These are phyloP conservation scores for Metacarcinus magister DNA, from an alignment of 2,888 invertebrate genomes.

Conservation along the genomic window DNA sequence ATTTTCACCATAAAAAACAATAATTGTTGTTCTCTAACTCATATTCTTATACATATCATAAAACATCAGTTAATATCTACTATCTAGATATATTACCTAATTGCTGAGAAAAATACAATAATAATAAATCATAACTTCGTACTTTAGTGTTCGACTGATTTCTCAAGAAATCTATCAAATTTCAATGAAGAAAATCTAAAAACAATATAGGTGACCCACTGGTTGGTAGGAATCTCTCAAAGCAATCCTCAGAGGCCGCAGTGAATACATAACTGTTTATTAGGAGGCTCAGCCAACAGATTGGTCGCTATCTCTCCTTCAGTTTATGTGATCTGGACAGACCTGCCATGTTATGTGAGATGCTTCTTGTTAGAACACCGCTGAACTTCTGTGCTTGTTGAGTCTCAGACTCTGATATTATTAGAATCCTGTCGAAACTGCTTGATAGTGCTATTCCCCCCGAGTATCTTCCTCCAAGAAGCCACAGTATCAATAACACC, in stretches of 20 bases:
- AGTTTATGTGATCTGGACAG: not conserved
- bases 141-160: not conserved
- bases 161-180: not conserved
- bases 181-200: not conserved
- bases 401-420: not conserved
- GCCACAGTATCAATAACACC: not conserved
- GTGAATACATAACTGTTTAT: not conserved
- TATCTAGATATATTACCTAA: not conserved
- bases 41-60: not conserved
- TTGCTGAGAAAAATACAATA: not conserved
- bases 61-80: not conserved
- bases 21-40: not conserved
- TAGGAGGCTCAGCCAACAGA: not conserved
- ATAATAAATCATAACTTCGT: not conserved
- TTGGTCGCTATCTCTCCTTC: not conserved
- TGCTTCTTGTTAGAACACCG: not conserved
- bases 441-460: not conserved
- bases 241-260: not conserved
- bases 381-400: not conserved
- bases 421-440: not conserved
- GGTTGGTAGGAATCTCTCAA: not conserved
- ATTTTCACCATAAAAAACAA: not conserved
- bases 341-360: not conserved
- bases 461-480: not conserved
- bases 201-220: not conserved